Percentiles rank a stretch among this genome's conserved stretches.
Evolutionary conservation across 2,797 vertebrate genomes (phyloP).

Genomic region (Gymnothorax reevesii): DNA sequence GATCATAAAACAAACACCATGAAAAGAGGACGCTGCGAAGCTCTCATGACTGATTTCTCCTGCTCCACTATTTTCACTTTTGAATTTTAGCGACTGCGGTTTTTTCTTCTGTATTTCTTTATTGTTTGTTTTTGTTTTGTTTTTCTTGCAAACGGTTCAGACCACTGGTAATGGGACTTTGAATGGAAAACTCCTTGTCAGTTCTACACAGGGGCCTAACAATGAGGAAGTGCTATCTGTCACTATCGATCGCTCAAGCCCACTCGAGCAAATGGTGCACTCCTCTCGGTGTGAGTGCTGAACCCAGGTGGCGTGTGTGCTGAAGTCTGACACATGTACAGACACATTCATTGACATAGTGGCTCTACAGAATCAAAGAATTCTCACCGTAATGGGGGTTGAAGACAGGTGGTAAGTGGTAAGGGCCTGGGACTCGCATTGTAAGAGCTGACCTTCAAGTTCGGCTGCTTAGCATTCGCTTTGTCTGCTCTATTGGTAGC

Average conservation of each 20-base stretch:
- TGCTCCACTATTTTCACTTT: conserved; percentile 29
- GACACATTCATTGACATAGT: conserved; percentile 5
- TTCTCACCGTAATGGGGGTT: not conserved
- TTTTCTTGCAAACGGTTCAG: not conserved
- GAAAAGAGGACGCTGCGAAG: conserved; percentile 23
- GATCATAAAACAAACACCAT: conserved; percentile 24
- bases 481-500: not conserved
- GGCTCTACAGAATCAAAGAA: not conserved
- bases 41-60: conserved; percentile 21
- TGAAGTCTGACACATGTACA: not conserved
- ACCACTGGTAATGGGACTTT: conserved; percentile 20
- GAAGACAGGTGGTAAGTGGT: not conserved
- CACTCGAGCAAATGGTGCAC: not conserved
- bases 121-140: not conserved
- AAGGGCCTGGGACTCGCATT: not conserved
- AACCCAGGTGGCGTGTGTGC: not conserved
- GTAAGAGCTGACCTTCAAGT: not conserved
- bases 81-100: conserved; percentile 21
- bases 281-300: not conserved
- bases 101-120: not conserved
- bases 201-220: not conserved
- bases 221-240: not conserved
- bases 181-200: not conserved
- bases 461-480: not conserved
- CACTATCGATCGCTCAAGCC: not conserved